Evolutionary conservation across 2,888 invertebrate species (phyloP), one percentile per base, ranked within the genome.

Genomic region (Eupithecia abbreviata): DNA sequence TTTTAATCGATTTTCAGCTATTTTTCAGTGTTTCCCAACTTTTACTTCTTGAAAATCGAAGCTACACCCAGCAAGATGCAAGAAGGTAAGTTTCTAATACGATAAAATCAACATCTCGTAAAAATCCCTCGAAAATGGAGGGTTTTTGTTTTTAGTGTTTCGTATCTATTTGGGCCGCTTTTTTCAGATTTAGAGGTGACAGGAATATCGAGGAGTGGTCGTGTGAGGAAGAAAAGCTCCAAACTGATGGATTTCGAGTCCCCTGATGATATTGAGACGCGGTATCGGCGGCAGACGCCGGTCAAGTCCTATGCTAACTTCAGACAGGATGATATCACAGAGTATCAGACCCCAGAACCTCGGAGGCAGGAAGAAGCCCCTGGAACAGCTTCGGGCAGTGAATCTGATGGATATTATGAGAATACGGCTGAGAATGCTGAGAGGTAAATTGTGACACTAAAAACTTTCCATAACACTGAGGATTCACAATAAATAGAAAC

Each of bases 231-330:
- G 94, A 99, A 99, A 92, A 99, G 98, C 30, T 98, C 98, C 0
- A 98, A 99, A 90, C 95, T 99, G 67, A 96, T 98, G 92, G 99
- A 98, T 90, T 99, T 98, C 93, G 98, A 98, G 89, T 98, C 98
- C 0, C 97, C 98, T 0, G 99, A 98, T 89, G 98, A 98, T 86
- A 96, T 97, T 72, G 98, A 97, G 81, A 95, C 96, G 43, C 95
- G 95, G 76, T 96, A 95, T 82, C 86, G 92, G 0, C 88, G 92
- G 84, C 91, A 95, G 77, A 91, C 92, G 0, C 92, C 92, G 0
- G 85, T 90, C 5, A 95, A 93, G 79, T 82, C 90, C 0, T 92
- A 87, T 42, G 82, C 86, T 0, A 87, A 85, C 4, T 86, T 89
- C 45, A 84, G 89, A 0, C 88, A 85, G 10, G 93, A 93, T 12